A percentile compares a stretch with the other conserved stretches of the same genome.
These are phyloP conservation scores for Heliconius sara DNA, from an alignment of 2,888 invertebrate species.

Conservation along the genomic window DNA sequence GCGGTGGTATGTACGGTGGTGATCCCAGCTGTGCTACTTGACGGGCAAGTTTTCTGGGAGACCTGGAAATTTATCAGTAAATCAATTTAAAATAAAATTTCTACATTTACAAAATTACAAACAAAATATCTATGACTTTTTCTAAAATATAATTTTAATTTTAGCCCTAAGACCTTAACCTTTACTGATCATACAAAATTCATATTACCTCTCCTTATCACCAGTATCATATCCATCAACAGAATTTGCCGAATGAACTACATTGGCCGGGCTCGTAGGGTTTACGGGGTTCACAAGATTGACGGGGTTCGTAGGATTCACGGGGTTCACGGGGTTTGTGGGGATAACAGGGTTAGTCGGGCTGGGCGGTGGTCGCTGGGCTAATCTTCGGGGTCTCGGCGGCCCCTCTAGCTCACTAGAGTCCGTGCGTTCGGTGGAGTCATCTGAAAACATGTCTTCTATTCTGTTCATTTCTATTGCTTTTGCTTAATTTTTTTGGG, in stretches of 20 bases:
- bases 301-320: not conserved
- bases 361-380: constrained; percentile 53
- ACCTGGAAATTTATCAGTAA: constrained; percentile 47
- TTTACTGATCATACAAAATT: not conserved
- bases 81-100: not conserved
- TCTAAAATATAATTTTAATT: too few relatives aligned
- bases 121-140: too few relatives aligned
- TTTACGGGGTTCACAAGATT: not conserved
- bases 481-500: not conserved
- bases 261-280: constrained; percentile 7
- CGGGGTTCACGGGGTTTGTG: not conserved
- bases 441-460: constrained; percentile 58
- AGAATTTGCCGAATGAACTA: not conserved
- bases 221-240: constrained; percentile 12
- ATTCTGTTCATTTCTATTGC: constrained; percentile 36
- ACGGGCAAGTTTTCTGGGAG: constrained; percentile 72
- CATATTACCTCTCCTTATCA: constrained; percentile 4
- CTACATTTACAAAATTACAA: too few relatives aligned
- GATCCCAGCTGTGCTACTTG: constrained; percentile 74
- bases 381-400: constrained; percentile 62
- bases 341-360: not conserved
- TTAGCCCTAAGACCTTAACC: too few relatives aligned
- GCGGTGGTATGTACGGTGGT: constrained; percentile 57
- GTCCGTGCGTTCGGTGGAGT: constrained; percentile 72
- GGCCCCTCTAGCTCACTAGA: constrained; percentile 63